phyloP scores from a whole-genome alignment of 2,797 vertebrate species.

The Oreonectes daqikongensis region DNA sequence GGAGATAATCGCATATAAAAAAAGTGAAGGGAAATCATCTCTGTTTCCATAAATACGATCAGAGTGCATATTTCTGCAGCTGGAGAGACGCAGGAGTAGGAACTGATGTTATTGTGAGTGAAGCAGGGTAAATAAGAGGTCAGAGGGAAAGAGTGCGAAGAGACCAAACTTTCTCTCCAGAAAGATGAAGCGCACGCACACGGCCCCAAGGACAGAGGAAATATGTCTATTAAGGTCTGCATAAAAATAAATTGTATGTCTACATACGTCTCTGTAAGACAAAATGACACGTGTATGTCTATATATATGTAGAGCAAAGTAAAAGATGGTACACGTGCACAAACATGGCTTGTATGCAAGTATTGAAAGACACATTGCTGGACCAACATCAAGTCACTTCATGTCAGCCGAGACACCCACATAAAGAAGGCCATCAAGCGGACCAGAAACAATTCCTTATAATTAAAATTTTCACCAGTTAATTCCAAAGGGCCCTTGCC shows the following conservation, averaged over 20 bases:
- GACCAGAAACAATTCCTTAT: slow-evolving; percentile 70
- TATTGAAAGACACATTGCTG: slow-evolving; percentile 29
- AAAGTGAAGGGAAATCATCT: slow-evolving; percentile 40
- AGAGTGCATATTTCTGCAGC: slow-evolving; percentile 46
- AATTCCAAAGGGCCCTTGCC: slow-evolving; percentile 57
- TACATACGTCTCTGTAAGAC: no score
- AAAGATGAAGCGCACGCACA: slow-evolving; percentile 19
- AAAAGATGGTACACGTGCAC: not conserved
- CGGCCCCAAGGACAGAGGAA: slow-evolving; percentile 12
- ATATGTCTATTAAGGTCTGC: no score
- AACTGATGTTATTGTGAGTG: slow-evolving; percentile 58
- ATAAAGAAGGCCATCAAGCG: slow-evolving; percentile 64
- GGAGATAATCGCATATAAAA: slow-evolving; percentile 51
- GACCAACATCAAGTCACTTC: slow-evolving; percentile 38
- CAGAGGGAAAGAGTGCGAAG: slow-evolving; percentile 31
- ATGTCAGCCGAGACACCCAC: slow-evolving; percentile 60
- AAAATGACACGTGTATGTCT: not conserved
- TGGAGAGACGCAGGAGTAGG: slow-evolving; percentile 54
- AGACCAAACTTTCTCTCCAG: slow-evolving; percentile 31
- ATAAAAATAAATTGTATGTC: no score
- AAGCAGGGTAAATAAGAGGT: slow-evolving; percentile 47
- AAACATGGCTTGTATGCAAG: not conserved
- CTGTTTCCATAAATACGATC: slow-evolving; percentile 50
- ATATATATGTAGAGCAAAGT: not conserved
- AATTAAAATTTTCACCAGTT: slow-evolving; percentile 70